Evolutionary conservation across 2,113 vertebrate species (phyloP).

Genomic region (Marcusenius ussheri): DNA sequence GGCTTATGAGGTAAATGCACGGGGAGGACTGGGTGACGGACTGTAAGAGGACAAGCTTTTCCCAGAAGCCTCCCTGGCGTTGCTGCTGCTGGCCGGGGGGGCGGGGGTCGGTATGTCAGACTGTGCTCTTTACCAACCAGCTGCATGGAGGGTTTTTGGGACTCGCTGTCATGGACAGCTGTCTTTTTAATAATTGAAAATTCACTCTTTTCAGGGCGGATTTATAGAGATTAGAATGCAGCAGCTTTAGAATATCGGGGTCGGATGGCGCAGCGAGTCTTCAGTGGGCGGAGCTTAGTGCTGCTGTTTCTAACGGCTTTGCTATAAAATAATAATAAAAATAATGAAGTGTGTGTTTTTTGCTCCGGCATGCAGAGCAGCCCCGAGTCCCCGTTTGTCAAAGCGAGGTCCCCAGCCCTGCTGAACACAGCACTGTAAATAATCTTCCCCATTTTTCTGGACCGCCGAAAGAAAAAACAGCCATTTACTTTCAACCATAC

Average conservation of each 20-base stretch:
- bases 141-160: not conserved
- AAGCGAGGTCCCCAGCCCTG: not conserved
- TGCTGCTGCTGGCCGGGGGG: not conserved
- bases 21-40: not conserved
- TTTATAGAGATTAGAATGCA: slow-evolving; percentile 24
- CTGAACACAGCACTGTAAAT: not conserved
- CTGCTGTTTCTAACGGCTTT: not conserved
- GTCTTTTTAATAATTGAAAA: slow-evolving; percentile 13
- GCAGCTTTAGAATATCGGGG: slow-evolving; percentile 17
- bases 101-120: not conserved
- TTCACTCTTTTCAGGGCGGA: not conserved
- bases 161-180: not conserved
- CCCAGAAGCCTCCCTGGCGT: not conserved
- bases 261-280: not conserved
- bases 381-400: not conserved
- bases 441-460: not conserved
- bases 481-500: slow-evolving; percentile 1
- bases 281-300: not conserved
- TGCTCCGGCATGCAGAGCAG: not conserved
- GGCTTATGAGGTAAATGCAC: not conserved
- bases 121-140: not conserved
- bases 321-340: not conserved
- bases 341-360: not conserved
- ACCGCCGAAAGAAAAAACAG: not conserved
- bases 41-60: not conserved